These are phyloP conservation scores for Dissostichus mawsoni DNA, from an alignment of 2,113 vertebrate genomes.

Conservation along the genomic window DNA sequence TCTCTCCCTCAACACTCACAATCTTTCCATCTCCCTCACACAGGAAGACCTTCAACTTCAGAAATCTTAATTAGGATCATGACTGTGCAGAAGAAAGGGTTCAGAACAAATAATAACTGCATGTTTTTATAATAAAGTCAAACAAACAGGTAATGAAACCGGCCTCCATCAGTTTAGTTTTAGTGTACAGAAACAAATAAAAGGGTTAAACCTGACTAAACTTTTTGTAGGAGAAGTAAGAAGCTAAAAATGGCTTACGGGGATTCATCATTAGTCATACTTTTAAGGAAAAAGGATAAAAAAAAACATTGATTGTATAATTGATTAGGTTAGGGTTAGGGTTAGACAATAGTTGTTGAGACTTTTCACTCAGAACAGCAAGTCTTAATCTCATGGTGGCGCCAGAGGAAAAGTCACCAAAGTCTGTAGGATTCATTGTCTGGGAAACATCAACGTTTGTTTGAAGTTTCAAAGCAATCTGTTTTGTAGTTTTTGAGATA, in stretches of 20 bases:
- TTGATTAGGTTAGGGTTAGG: no score
- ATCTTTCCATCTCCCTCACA: constrained; percentile 14
- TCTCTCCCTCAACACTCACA: constrained; percentile 54
- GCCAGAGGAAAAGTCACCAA: not conserved
- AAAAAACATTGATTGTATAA: no score
- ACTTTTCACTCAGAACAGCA: not conserved
- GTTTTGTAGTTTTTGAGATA: not conserved
- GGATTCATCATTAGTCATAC: no score
- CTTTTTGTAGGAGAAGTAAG: no score
- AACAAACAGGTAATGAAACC: not conserved
- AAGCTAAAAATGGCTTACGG: no score
- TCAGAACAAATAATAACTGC: not conserved
- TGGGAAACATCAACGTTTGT: not conserved
- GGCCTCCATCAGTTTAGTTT: no score
- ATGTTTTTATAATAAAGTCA: not conserved
- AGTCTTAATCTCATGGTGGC: not conserved
- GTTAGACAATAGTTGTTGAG: not conserved
- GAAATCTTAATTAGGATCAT: not conserved
- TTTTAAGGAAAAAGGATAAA: no score
- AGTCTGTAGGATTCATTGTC: not conserved
- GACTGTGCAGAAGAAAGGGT: not conserved
- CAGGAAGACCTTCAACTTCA: not conserved
- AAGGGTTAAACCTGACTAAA: no score
- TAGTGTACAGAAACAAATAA: no score
- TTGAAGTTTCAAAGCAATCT: not conserved